phyloP scores from a whole-genome alignment of 2,888 invertebrate genomes.

The Epistrophe eligans region DNA sequence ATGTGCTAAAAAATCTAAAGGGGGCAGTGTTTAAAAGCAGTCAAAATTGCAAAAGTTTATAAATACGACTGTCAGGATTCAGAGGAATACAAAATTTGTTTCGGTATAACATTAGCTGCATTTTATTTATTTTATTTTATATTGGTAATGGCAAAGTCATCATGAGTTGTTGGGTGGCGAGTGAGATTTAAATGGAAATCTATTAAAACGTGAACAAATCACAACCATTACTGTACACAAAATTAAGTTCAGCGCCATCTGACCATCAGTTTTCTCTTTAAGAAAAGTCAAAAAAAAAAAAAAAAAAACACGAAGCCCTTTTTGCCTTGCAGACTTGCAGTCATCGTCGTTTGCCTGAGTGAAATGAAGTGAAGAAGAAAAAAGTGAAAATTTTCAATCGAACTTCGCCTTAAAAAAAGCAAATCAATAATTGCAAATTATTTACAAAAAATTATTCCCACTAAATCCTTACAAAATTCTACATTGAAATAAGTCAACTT shows the following conservation, averaged over 20 bases:
- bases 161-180: no score
- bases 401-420: slow-evolving; percentile 31
- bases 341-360: slow-evolving; percentile 28
- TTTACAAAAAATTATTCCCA: slow-evolving; percentile 31
- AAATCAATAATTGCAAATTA: slow-evolving; percentile 35
- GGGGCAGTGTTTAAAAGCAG: no score
- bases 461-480: not conserved
- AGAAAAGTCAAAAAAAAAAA: slow-evolving; percentile 20
- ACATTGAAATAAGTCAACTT: not conserved
- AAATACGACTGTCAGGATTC: no score
- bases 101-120: no score
- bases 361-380: slow-evolving; percentile 32
- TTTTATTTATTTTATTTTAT: no score
- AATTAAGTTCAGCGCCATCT: not conserved
- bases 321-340: slow-evolving; percentile 16
- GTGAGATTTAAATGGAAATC: no score
- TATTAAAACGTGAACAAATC: not conserved
- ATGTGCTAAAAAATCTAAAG: no score
- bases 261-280: not conserved
- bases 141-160: no score
- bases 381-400: slow-evolving; percentile 65
- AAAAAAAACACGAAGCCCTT: slow-evolving; percentile 10
- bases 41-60: no score
- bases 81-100: no score
- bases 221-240: not conserved